A percentile compares a stretch with the other conserved stretches of the same genome.
Conservation (phyloP, 2,113 vertebrate species). For the Oncorhynchus gorbuscha region DNA sequence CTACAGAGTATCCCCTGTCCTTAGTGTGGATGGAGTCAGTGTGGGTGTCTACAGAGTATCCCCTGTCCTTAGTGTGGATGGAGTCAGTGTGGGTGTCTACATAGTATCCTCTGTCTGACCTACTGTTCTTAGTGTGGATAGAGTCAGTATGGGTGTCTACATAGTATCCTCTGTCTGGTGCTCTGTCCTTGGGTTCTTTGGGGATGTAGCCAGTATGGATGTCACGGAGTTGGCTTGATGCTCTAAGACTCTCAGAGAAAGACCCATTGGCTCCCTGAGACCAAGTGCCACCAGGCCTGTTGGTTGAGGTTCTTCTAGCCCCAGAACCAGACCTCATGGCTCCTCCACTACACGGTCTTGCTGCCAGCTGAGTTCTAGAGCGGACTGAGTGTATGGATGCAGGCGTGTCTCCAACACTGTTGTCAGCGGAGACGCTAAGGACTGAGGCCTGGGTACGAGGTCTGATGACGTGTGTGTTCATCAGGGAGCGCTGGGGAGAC, state of each 20-base stretch:
- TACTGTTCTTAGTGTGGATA: slow-evolving; percentile 42
- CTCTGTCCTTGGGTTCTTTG: slow-evolving; percentile 47
- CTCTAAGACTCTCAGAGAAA: slow-evolving; percentile 27
- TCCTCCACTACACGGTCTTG: not conserved
- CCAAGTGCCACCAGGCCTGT: not conserved
- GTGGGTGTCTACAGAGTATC: slow-evolving; percentile 23
- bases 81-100: too few species aligned
- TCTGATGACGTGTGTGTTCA: slow-evolving; percentile 54
- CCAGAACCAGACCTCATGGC: too few species aligned
- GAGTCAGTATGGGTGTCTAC: too few species aligned
- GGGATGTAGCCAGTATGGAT: not conserved
- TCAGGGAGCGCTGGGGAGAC: slow-evolving; percentile 74
- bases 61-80: slow-evolving; percentile 19
- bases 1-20: too few species aligned
- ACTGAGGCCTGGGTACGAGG: slow-evolving; percentile 50
- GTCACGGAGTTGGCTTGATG: slow-evolving; percentile 31
- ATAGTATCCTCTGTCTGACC: slow-evolving; percentile 32
- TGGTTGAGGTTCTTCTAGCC: not conserved
- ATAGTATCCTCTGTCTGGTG: not conserved
- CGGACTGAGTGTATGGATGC: slow-evolving; percentile 18
- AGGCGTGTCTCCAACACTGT: slow-evolving; percentile 30
- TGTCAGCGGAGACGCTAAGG: slow-evolving; percentile 60
- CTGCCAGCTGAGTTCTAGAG: slow-evolving; percentile 25
- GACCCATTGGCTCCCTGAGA: slow-evolving; percentile 13
- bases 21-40: too few species aligned